Evolutionary conservation across 2,888 invertebrate species (phyloP).

Genomic region (Chymomyza procnemis): DNA sequence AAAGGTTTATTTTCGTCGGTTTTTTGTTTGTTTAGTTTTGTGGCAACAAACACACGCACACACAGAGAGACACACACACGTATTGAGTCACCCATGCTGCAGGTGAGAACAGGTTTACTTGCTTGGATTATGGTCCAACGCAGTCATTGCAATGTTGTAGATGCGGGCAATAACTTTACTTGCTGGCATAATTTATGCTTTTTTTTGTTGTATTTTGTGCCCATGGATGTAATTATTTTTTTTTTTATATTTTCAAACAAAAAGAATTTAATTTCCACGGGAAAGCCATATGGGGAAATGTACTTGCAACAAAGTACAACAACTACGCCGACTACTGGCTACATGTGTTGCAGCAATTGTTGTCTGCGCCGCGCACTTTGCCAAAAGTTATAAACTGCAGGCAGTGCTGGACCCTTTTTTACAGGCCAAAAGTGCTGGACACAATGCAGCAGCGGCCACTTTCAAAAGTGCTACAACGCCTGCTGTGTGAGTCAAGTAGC

Average conservation of each 20-base stretch:
- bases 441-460: not conserved
- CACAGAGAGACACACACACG: constrained; percentile 24
- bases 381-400: not conserved
- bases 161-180: constrained; percentile 69
- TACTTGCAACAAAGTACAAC: not conserved
- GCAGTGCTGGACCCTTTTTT: not conserved
- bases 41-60: constrained; percentile 51
- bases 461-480: not conserved
- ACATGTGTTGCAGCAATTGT: not conserved
- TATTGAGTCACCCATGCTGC: constrained; percentile 41
- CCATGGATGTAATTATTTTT: constrained; percentile 39
- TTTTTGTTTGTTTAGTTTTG: constrained; percentile 71
- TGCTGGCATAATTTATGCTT: constrained; percentile 61
- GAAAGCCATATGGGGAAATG: not conserved
- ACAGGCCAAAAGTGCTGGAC: not conserved
- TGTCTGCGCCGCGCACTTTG: not conserved
- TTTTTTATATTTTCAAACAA: constrained; percentile 26
- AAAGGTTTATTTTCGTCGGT: constrained; percentile 67
- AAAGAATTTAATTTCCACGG: constrained; percentile 1
- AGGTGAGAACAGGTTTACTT: constrained; percentile 68
- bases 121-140: constrained; percentile 5
- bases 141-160: constrained; percentile 26
- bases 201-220: too few species aligned
- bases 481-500: not conserved
- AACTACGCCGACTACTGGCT: too few species aligned